Evolutionary conservation across 2,888 invertebrate species (phyloP).

Genomic region (Agriopis aurantiaria): DNA sequence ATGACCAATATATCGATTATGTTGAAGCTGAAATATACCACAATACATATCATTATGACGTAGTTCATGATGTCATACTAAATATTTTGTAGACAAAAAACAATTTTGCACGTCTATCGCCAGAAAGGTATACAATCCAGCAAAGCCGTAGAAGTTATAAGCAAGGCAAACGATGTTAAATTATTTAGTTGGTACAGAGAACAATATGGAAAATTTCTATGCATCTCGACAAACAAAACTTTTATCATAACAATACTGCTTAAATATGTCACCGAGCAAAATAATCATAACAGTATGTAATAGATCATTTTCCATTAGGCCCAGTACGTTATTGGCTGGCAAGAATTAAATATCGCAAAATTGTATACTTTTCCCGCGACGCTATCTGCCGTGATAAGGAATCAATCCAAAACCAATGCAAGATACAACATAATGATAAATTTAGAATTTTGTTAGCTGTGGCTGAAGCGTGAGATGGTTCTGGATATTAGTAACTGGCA

Average conservation of each 20-base stretch:
- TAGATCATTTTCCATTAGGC: constrained; percentile 24
- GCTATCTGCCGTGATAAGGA: constrained; percentile 55
- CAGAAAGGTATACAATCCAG: constrained; percentile 43
- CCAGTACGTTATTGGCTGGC: constrained; percentile 9
- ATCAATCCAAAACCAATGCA: constrained; percentile 85
- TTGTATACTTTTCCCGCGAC: constrained; percentile 43
- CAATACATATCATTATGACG: constrained; percentile 76
- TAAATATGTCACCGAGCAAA: not conserved
- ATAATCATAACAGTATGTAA: not conserved
- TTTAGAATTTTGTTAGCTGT: constrained; percentile 86
- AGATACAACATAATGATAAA: constrained; percentile 84
- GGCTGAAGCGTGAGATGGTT: constrained; percentile 75
- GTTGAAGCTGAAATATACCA: constrained; percentile 86
- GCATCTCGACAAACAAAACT: not conserved
- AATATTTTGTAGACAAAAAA: constrained; percentile 49
- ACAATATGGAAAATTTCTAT: constrained; percentile 28
- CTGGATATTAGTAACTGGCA: constrained; percentile 72
- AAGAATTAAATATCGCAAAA: constrained; percentile 21
- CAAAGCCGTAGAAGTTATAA: constrained; percentile 21
- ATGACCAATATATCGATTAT: constrained; percentile 84
- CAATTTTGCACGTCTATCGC: constrained; percentile 59
- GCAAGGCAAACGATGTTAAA: constrained; percentile 26
- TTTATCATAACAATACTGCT: not conserved
- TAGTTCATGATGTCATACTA: constrained; percentile 56
- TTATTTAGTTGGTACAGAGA: constrained; percentile 3